Evolutionary conservation across 2,113 vertebrate genomes (phyloP), one percentile per base, ranked within the genome.

Genomic region (Epinephelus fuscoguttatus): DNA sequence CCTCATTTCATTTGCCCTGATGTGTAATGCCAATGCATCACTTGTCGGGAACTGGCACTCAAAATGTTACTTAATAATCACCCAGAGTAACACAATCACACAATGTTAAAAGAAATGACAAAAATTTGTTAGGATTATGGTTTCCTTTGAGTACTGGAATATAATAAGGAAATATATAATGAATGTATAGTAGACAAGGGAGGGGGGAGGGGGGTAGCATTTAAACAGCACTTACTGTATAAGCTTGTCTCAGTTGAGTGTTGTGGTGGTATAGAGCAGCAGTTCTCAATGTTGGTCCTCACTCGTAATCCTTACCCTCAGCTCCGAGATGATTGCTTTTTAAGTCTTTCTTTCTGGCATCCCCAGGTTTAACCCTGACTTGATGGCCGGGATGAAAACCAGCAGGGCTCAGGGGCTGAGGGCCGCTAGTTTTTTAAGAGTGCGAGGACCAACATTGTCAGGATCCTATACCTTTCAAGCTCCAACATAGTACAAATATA

Each of bases 201-300:
- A 11, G 59, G 42, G 47, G 75, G 37, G 42, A 40, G 75, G 37
- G 75, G 86, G 66, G 70, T 88, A 88, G 81, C 77, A 85, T 93
- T 91, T 85, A 87, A 93, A 87, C 70, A 87, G 85, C 86, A 91
- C 87, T 89, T 94, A 88, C 77, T 84, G 56, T 90, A 91, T 80
- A 85, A 85, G 75, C 83, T 73, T 90, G 78, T 90, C 80, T 89
- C 71, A 74, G 80, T 76, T 85, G 74, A 87, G 78, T 88, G 81
- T 88, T 87, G 70, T 84, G 70, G 80, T 83, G 71, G 84, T 81
- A 79, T 86, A 80, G 84, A 88, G 76, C 79, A 89, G 60, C 84
- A 72, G 45, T 79, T 87, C 17, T 66, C 19, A 25, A 45, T 89
- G 62, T 79, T 79, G 19, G 73, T 86, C 68, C 87, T 89, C 70